These are phyloP conservation scores for Puntigrus tetrazona DNA, from an alignment of 2,113 vertebrate species.

Conservation along the genomic window DNA sequence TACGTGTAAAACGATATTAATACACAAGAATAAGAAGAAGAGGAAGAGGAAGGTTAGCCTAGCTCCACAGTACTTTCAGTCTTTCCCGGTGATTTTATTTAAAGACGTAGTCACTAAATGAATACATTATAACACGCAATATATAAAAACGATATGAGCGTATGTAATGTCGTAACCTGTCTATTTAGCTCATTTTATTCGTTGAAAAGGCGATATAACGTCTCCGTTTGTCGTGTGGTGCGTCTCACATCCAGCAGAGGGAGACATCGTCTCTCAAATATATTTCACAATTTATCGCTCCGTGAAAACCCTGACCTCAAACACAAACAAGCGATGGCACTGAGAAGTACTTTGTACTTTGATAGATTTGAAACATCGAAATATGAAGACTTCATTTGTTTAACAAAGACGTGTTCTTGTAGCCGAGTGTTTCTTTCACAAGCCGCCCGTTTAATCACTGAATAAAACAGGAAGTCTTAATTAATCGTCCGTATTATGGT, in stretches of 20 bases:
- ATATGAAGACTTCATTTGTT: background rate
- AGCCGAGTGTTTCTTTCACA: no score
- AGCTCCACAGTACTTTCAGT: background rate
- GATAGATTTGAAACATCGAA: background rate
- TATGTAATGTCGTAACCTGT: no score
- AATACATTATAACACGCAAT: background rate
- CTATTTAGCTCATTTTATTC: background rate
- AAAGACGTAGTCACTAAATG: background rate
- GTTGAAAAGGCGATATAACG: background rate
- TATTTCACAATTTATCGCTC: no score
- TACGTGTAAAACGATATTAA: background rate
- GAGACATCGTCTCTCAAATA: background rate
- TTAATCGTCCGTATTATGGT: background rate
- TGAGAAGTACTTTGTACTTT: background rate
- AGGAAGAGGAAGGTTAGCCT: background rate
- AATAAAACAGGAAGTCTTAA: background rate
- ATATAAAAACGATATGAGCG: no score
- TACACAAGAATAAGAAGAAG: background rate
- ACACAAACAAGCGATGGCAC: background rate
- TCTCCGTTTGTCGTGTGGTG: background rate
- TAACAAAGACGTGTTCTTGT: background rate
- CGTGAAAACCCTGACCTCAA: no score
- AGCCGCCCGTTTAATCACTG: background rate
- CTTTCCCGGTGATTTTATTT: background rate
- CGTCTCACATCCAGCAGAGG: background rate